phyloP scores from a whole-genome alignment of 2,797 vertebrate species.

The Darevskia mixta region DNA sequence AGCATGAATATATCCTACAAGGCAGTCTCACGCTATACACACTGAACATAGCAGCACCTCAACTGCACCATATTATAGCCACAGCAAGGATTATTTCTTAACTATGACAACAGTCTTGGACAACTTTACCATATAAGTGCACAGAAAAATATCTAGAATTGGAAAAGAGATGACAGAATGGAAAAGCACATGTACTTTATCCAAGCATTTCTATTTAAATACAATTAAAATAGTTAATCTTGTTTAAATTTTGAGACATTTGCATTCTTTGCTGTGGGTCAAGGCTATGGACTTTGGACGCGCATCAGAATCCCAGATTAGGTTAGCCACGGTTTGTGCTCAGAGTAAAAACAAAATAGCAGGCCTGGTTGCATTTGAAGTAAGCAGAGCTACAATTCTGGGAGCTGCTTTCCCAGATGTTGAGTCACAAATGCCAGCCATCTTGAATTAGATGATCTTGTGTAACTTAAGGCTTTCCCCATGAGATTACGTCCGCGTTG shows the following conservation, averaged over 20 bases:
- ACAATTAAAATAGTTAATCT: slow-evolving; percentile 35
- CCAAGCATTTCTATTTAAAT: slow-evolving; percentile 55
- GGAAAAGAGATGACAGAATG: background rate
- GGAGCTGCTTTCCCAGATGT: background rate
- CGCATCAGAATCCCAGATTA: slow-evolving; percentile 58
- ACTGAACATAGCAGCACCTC: rapidly evolving
- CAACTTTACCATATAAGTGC: slow-evolving; percentile 15
- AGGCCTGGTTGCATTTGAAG: slow-evolving; percentile 60
- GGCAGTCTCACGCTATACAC: rapidly evolving
- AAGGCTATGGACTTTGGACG: slow-evolving; percentile 60
- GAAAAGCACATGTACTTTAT: slow-evolving; percentile 36
- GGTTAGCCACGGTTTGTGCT: slow-evolving; percentile 36
- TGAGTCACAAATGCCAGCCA: background rate
- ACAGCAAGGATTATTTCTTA: background rate
- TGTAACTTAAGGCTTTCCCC: background rate
- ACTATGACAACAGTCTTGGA: background rate
- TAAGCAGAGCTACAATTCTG: slow-evolving; percentile 55
- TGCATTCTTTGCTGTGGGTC: slow-evolving; percentile 44
- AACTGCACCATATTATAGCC: slow-evolving; percentile 2
- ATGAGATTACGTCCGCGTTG: background rate
- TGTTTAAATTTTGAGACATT: slow-evolving; percentile 39
- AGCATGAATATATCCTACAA: rapidly evolving
- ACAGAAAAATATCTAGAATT: background rate
- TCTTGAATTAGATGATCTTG: background rate
- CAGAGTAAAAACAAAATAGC: slow-evolving; percentile 26